Conservation (phyloP, 1,140 invertebrate species). For the Zaprionus lachaisei region DNA sequence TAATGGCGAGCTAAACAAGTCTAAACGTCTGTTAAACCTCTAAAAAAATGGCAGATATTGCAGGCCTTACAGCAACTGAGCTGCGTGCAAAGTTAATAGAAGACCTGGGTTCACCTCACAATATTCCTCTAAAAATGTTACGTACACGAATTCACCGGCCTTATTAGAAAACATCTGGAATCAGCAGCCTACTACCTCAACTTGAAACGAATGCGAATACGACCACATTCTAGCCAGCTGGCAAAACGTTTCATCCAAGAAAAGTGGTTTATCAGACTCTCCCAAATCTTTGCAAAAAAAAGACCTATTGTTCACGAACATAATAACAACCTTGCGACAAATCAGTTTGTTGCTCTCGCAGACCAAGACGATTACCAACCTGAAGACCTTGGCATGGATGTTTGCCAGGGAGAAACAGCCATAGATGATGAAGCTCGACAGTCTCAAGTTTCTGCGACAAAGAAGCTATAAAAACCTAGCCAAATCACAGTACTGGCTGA, state of each 20-base stretch:
- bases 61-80: not conserved
- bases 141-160: not conserved
- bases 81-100: not conserved
- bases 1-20: not conserved
- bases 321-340: not conserved
- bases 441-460: too few species aligned
- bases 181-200: not conserved
- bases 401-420: not conserved
- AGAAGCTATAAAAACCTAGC: too few species aligned
- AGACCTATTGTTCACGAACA: not conserved
- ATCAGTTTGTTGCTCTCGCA: conserved; percentile 8
- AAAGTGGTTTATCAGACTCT: not conserved
- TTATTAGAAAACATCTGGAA: not conserved
- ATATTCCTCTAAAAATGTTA: not conserved
- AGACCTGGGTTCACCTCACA: not conserved
- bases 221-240: not conserved
- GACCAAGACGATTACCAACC: not conserved
- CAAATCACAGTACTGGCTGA: not conserved
- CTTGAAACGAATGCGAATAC: too few species aligned
- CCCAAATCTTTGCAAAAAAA: not conserved
- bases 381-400: not conserved
- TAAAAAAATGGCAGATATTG: not conserved
- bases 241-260: not conserved
- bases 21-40: not conserved
- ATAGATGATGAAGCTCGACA: too few species aligned